Conservation (phyloP, 53 echinoderm and acorn worm species). For the Echinometra lucunter region DNA sequence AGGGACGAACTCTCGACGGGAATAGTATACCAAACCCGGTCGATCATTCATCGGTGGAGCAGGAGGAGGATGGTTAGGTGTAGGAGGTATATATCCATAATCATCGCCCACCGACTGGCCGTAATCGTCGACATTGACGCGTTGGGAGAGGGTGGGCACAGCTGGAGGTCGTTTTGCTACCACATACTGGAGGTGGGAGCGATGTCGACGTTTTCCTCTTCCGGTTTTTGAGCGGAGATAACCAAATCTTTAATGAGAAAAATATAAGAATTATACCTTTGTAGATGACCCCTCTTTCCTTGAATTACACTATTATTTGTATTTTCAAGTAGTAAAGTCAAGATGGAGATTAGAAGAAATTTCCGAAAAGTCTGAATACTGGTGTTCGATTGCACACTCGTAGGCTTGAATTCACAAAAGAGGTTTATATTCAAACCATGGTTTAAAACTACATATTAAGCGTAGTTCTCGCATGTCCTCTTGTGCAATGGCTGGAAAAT, state of each 20-base stretch:
- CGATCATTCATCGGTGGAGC: constrained; percentile 9
- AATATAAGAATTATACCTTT: neutral
- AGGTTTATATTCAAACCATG: no score
- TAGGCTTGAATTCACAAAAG: no score
- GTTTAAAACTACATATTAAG: no score
- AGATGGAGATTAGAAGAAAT: no score
- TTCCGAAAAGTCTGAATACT: no score
- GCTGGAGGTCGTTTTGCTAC: constrained; percentile 13
- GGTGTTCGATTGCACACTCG: no score
- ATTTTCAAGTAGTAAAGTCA: no score
- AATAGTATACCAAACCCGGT: neutral
- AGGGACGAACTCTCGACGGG: neutral
- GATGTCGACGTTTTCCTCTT: neutral
- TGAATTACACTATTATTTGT: no score
- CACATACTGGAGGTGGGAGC: neutral
- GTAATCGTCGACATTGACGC: neutral
- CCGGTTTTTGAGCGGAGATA: neutral
- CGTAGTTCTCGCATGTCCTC: no score
- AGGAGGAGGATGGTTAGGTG: constrained; percentile 23
- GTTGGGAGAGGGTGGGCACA: constrained; percentile 24
- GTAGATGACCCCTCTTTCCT: neutral
- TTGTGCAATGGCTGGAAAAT: no score
- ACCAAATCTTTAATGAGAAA: constrained; percentile 3
- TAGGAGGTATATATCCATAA: constrained; percentile 9
- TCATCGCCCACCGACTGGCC: neutral